Base-by-base conservation (phyloP, 2,113 vertebrate genomes). In the Typhlomys cinereus region DNA sequence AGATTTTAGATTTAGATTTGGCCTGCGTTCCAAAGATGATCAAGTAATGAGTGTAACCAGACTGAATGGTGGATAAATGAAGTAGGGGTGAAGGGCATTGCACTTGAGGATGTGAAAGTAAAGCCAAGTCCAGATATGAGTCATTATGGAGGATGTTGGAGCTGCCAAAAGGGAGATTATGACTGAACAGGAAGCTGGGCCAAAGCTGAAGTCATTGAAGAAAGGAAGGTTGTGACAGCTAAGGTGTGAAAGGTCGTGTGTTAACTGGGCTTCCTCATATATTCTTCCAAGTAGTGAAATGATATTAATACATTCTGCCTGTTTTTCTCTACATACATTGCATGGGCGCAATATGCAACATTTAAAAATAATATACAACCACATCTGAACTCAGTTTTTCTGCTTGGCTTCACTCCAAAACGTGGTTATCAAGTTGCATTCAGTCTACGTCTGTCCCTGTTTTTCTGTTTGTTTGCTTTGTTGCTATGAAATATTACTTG, bases 191-290 rank as follows among this genome's bases (percentile, higher is more conserved):
- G 59, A 75, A 89, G 39, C 27, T 4, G 44, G 94, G 95, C 96
- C 94, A 96, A 84, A 7, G 31, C 46, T 96, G 96, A 96, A 75
- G 94, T 95, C 95, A 94, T n/a, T 73, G 79, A 91, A 31, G 71
- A 81, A 79, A 91, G 74, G 7, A 69, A 29, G 67, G 27, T 12
- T 41, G 2, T 62, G 89, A 71, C 57, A 27, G 5, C 57, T 12
- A 57, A 59, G 64, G 36, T 76, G 0, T 52, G 57, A 66, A 3
- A 27, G 50, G 20, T 52, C 17, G 41, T 39, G 31, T 39, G n/a
- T 66, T 71, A 76, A 34, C 15, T 75, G 44, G 41, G 69, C 25
- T 69, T 29, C 13, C 48, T 3, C 44, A 81, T 29, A n/a, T 50
- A 29, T 41, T 85, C 61, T 89, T 48, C 66, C 46, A 36, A 75